Base-by-base conservation (phyloP, 2,797 vertebrate species). In the Hyperoplus immaculatus region DNA sequence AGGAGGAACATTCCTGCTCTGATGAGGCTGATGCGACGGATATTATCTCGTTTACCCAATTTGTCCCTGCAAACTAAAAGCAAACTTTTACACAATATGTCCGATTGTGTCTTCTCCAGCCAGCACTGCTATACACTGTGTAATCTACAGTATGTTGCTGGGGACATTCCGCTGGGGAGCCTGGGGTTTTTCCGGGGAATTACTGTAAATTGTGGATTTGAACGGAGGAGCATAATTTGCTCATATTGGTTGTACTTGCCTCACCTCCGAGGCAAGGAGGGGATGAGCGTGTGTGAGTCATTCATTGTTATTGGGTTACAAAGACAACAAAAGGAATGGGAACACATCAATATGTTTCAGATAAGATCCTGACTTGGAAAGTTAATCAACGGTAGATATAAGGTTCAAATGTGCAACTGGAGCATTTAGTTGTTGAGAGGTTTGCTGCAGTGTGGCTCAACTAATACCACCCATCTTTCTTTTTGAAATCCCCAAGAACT, bases 261-360 rank as follows among this genome's bases (percentile, higher is more conserved):
- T 84, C 68, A 62, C 41, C 39, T 46, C 41, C 42, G 55, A 36
- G 41, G 68, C 58, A 29, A 61, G 47, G 39, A 39, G 55, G 41
- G 47, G 63, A 73, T 58, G 36, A 83, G 43, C 15, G 69, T 29
- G 29, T 29, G 77, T 78, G 75, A 77, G 61, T 83, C 62, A 84
- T 79, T 66, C 0, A 9, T 54, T 67, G 57, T 69, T 80, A 21
- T 65, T 72, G 29, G 39, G 51, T 60, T 69, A 66, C 73, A 75
- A 72, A 78, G 47, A 47, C 38, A 42, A 62, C 76, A 45, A 78
- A 51, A 62, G 16, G 55, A 9, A 41, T 72, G n/a, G 38, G 76
- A 72, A 84, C 39, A 4, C 42, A 72, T 42, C 54, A 15, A 38
- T 21, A 43, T 9, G 68, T 61, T 56, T 54, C 43, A n/a, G 3